phyloP scores from a whole-genome alignment of 2,888 invertebrate genomes.

The Plebejus melissa region DNA sequence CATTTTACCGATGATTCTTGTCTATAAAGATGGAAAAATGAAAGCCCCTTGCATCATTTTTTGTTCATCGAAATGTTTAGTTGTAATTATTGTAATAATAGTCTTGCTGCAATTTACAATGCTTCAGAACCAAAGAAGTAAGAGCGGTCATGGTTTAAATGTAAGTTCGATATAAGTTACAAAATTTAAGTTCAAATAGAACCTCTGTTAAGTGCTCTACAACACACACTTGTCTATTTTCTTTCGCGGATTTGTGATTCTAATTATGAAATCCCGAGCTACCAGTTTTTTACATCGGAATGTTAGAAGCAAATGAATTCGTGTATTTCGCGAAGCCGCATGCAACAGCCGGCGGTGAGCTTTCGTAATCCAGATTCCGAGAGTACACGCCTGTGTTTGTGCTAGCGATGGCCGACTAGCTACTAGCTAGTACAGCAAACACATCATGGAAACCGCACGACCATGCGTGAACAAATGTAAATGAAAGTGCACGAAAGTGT shows the following conservation, averaged over 20 bases:
- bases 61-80: background rate
- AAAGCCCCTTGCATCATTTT: background rate
- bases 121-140: background rate
- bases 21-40: constrained; percentile 12
- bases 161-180: background rate
- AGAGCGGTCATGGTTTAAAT: background rate
- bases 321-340: constrained; percentile 42
- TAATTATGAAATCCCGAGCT: background rate
- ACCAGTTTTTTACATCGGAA: constrained; percentile 15
- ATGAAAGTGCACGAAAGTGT: constrained; percentile 31
- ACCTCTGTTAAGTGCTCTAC: background rate
- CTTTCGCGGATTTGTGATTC: constrained; percentile 11
- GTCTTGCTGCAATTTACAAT: background rate
- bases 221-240: background rate
- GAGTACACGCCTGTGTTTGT: constrained; percentile 43
- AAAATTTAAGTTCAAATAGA: background rate
- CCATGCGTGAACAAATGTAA: constrained; percentile 30
- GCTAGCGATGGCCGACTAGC: constrained; percentile 32
- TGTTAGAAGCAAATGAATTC: constrained; percentile 19
- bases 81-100: background rate
- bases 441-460: constrained; percentile 30
- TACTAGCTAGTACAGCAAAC: constrained; percentile 26
- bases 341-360: constrained; percentile 54
- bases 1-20: constrained; percentile 2
- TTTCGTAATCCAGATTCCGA: constrained; percentile 56